These are phyloP conservation scores for Globicephala melas DNA, from an alignment of 2,113 vertebrate genomes.

Conservation along the genomic window DNA sequence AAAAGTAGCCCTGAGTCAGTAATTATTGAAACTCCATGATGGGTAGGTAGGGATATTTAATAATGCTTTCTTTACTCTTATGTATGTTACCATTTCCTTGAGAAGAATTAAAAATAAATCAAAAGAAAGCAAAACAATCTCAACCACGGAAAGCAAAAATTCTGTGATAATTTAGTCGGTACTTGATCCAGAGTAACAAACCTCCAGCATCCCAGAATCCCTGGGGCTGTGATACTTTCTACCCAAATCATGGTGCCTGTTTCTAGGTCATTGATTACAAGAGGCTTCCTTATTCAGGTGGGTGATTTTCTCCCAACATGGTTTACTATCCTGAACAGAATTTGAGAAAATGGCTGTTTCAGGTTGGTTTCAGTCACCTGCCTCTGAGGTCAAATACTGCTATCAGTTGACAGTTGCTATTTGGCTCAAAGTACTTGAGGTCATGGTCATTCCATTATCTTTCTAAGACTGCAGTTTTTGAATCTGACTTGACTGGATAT, in stretches of 20 bases:
- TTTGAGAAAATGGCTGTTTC: conserved; percentile 64
- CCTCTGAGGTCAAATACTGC: conserved; percentile 64
- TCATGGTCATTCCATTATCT: conserved; percentile 68
- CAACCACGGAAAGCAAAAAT: not conserved
- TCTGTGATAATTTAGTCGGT: not conserved
- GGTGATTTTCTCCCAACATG: not conserved
- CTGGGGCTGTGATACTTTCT: not conserved
- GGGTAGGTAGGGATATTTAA: not conserved
- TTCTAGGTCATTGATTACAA: conserved; percentile 1
- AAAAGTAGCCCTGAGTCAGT: not conserved
- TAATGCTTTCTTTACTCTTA: not conserved
- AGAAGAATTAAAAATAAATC: not conserved
- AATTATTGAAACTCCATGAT: not conserved
- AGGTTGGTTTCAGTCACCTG: conserved; percentile 57
- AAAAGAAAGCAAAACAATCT: not conserved
- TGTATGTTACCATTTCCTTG: not conserved
- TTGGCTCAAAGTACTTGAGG: conserved; percentile 61
- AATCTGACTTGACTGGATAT: conserved; percentile 42
- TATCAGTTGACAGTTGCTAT: conserved; percentile 72
- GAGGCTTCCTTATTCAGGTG: not conserved
- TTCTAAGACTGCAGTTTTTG: conserved; percentile 67
- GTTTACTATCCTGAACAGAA: conserved; percentile 59
- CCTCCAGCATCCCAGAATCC: not conserved
- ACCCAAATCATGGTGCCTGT: not conserved
- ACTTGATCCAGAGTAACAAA: not conserved